Percentiles rank a stretch among this genome's conserved stretches.
Evolutionary conservation across 2,888 invertebrate genomes (phyloP).

Genomic region (Therioaphis trifolii): DNA sequence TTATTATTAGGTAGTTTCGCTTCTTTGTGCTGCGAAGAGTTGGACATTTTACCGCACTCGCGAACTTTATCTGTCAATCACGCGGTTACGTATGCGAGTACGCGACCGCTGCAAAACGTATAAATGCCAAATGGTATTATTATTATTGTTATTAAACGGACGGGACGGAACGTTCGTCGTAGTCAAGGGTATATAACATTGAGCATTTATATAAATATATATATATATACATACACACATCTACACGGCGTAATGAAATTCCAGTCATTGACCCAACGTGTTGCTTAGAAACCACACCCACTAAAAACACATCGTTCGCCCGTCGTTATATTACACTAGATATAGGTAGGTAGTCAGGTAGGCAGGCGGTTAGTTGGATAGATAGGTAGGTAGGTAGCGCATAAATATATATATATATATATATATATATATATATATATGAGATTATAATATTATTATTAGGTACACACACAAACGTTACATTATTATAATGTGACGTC

Average conservation of each 20-base stretch:
- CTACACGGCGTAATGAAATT: not conserved
- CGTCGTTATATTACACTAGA: not conserved
- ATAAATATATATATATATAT: too few species aligned
- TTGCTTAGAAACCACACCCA: conserved; percentile 45
- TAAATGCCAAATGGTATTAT: too few species aligned
- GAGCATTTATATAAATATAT: too few species aligned
- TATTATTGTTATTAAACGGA: not conserved
- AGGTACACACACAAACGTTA: too few species aligned
- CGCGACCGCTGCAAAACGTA: not conserved
- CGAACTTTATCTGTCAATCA: not conserved
- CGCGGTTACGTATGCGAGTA: not conserved
- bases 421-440: too few species aligned
- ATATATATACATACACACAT: too few species aligned
- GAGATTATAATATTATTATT: too few species aligned
- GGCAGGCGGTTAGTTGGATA: too few species aligned
- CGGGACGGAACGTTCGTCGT: not conserved
- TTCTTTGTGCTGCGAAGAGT: not conserved
- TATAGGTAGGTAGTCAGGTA: too few species aligned
- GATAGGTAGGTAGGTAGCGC: too few species aligned
- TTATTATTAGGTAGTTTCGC: not conserved
- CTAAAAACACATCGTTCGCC: not conserved
- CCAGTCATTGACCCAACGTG: conserved; percentile 50
- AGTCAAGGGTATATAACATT: not conserved
- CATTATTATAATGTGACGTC: too few species aligned
- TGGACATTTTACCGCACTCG: not conserved